phyloP scores from a whole-genome alignment of 2,888 invertebrate species.

The Harpagoxenus sublaevis region DNA sequence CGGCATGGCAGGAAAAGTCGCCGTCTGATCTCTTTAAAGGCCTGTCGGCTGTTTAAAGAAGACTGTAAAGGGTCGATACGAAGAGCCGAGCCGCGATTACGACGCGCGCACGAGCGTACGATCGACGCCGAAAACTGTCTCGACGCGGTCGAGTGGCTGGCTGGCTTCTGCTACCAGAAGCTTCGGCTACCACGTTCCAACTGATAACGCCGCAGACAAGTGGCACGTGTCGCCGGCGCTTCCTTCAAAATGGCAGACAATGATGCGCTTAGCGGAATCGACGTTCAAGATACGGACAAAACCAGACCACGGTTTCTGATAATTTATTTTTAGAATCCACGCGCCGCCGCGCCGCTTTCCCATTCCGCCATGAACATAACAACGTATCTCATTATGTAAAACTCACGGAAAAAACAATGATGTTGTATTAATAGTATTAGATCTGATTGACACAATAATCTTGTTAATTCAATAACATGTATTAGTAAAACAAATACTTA shows the following conservation, averaged over 20 bases:
- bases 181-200: slow-evolving; percentile 47
- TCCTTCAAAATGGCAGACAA: slow-evolving; percentile 60
- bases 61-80: slow-evolving; percentile 40
- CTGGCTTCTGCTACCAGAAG: slow-evolving; percentile 62
- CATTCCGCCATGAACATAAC: neutral
- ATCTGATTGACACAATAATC: neutral
- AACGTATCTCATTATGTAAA: neutral
- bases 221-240: slow-evolving; percentile 79
- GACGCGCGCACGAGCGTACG: slow-evolving; percentile 27
- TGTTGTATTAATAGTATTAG: neutral
- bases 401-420: neutral
- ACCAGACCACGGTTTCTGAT: slow-evolving; percentile 61
- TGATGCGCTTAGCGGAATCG: slow-evolving; percentile 58
- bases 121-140: slow-evolving; percentile 58
- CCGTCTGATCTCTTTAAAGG: slow-evolving; percentile 39
- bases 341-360: slow-evolving; percentile 27
- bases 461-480: neutral
- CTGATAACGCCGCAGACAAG: slow-evolving; percentile 76
- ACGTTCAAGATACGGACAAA: slow-evolving; percentile 54
- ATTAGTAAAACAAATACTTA: neutral
- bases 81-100: slow-evolving; percentile 43
- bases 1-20: neutral
- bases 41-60: slow-evolving; percentile 52
- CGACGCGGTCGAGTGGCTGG: slow-evolving; percentile 59
- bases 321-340: slow-evolving; percentile 31